Percentiles rank a stretch among this genome's conserved stretches.
Evolutionary conservation across 2,797 vertebrate genomes (phyloP).

Genomic region (Pangasius mekongensis): DNA sequence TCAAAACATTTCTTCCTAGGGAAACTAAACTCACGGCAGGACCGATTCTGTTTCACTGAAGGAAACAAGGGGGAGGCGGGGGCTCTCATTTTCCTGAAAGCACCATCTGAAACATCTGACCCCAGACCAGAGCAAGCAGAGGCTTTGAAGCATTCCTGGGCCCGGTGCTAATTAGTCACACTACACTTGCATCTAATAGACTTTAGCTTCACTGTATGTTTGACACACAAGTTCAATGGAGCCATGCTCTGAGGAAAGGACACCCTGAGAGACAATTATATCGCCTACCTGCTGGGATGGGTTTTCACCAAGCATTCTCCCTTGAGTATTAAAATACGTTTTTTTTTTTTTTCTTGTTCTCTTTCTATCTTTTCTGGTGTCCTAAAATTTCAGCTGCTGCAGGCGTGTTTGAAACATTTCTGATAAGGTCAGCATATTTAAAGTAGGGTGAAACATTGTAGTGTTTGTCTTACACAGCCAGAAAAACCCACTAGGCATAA

Average conservation of each 20-base stretch:
- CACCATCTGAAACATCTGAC: constrained; percentile 54
- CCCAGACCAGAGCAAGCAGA: constrained; percentile 56
- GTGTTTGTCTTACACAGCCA: constrained; percentile 20
- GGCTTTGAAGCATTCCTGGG: constrained; percentile 46
- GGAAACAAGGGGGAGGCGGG: constrained; percentile 24
- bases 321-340: constrained; percentile 10
- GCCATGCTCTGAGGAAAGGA: constrained; percentile 18
- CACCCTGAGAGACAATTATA: constrained; percentile 39
- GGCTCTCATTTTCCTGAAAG: constrained; percentile 48
- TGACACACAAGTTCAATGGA: constrained; percentile 44
- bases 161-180: constrained; percentile 63
- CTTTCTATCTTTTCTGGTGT: background rate
- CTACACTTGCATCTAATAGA: constrained; percentile 53
- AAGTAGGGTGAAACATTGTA: constrained; percentile 31
- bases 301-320: constrained; percentile 14
- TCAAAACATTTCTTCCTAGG: constrained; percentile 52
- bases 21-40: constrained; percentile 44
- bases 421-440: constrained; percentile 30
- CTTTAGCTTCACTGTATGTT: constrained; percentile 56
- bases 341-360: background rate
- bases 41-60: constrained; percentile 39
- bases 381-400: constrained; percentile 22
- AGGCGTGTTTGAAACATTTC: constrained; percentile 27
- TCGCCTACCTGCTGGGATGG: constrained; percentile 30
- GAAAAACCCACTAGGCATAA: constrained; percentile 1